Evolutionary conservation across 2,888 invertebrate genomes (phyloP).

Genomic region (Hipparchia semele): DNA sequence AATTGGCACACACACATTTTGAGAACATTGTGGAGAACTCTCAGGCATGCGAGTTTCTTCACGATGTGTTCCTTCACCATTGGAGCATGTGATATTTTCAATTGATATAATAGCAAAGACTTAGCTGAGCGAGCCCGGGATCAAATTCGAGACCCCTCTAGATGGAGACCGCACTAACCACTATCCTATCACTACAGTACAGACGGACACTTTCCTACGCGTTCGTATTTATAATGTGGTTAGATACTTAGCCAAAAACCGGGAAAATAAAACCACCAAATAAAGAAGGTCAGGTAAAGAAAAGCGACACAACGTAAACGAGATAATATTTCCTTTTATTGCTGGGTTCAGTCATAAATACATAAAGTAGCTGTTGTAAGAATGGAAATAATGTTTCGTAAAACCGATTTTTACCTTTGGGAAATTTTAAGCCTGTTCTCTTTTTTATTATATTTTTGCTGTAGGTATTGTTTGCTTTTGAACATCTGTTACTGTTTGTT

Average conservation of each 20-base stretch:
- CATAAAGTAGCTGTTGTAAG: slow-evolving; percentile 28
- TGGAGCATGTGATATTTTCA: no score
- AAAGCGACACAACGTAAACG: slow-evolving; percentile 34
- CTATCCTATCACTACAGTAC: no score
- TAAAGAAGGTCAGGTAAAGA: slow-evolving; percentile 29
- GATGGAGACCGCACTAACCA: no score
- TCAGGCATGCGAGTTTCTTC: no score
- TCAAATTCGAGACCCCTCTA: no score
- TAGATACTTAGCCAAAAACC: not conserved
- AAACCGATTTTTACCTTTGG: slow-evolving; percentile 33
- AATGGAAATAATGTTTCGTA: slow-evolving; percentile 33
- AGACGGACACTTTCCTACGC: no score
- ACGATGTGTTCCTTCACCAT: no score
- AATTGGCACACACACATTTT: no score
- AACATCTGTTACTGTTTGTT: slow-evolving; percentile 7
- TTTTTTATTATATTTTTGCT: slow-evolving; percentile 1
- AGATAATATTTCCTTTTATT: slow-evolving; percentile 36
- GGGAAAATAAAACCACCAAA: not conserved
- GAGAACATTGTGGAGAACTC: no score
- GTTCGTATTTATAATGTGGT: no score
- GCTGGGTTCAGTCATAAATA: slow-evolving; percentile 32
- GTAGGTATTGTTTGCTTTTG: not conserved
- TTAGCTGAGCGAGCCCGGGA: no score
- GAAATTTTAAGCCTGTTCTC: slow-evolving; percentile 18
- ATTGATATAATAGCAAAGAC: no score